Evolutionary conservation across 2,888 invertebrate species (phyloP).

Genomic region (Nomada goodeniana): DNA sequence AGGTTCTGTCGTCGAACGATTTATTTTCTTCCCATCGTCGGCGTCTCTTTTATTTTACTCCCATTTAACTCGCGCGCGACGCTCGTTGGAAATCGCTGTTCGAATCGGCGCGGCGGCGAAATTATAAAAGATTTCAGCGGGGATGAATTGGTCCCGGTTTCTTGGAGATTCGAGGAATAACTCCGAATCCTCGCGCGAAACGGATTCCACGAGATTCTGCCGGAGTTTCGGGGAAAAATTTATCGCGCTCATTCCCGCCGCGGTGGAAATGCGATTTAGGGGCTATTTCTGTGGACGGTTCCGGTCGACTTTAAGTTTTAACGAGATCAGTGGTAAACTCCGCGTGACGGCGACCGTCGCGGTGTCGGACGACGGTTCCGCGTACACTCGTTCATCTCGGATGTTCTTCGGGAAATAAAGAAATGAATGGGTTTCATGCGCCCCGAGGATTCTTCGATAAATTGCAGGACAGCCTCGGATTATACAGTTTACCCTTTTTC

Average conservation of each 20-base stretch:
- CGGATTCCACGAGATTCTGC: conserved; percentile 6
- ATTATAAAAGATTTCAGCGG: too few relatives aligned
- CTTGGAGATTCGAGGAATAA: conserved; percentile 30
- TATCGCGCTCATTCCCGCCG: conserved; percentile 57
- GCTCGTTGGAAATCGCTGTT: too few relatives aligned
- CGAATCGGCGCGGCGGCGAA: too few relatives aligned
- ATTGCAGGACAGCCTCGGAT: too few relatives aligned
- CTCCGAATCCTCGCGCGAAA: conserved; percentile 34
- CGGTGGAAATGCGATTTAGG: conserved; percentile 49
- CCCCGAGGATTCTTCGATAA: not conserved
- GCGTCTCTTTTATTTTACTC: too few relatives aligned
- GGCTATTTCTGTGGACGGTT: conserved; percentile 35
- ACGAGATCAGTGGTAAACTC: conserved; percentile 66
- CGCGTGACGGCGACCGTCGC: conserved; percentile 48
- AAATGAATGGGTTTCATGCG: not conserved
- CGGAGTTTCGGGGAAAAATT: conserved; percentile 56
- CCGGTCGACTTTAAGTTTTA: conserved; percentile 64
- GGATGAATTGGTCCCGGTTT: not conserved
- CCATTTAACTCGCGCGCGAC: too few relatives aligned
- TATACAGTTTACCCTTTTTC: too few relatives aligned
- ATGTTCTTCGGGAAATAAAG: not conserved
- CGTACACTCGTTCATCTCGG: conserved; percentile 12
- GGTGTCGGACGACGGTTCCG: conserved; percentile 16
- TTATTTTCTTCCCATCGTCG: not conserved
- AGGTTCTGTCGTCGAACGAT: not conserved